Base-by-base conservation (phyloP, 2,797 vertebrate species). In the Acridotheres tristis region DNA sequence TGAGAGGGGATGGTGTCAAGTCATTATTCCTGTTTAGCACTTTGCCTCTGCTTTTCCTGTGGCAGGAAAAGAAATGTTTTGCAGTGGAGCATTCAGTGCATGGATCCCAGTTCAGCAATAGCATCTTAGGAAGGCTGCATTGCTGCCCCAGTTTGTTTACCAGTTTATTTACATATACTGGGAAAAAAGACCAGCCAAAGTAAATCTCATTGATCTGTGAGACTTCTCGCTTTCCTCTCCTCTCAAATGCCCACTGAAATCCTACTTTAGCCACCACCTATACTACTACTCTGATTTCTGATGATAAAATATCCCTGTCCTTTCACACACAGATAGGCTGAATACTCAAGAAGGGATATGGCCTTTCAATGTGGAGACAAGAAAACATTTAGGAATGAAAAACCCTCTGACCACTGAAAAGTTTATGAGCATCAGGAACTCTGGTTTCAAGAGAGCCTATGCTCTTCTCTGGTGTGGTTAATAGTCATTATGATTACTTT, bases 341-440 rank as follows among this genome's bases (percentile, higher is more conserved):
- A 79, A 27, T 27, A 18, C 4, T 16, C 4, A 1, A 32, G 40
- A 68, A 61, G 7, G 12, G 4, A 16, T 55, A 16, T 7, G n/a
- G 1, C 5, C 6, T 85, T 55, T 76, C 30, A 29, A 1, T 17
- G 3, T 29, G 7, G 16, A 68, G 19, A 54, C 0, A 1, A 36
- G 15, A 11, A 34, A 67, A 14, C 2, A 23, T 83, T 68, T 25
- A 74, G 27, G 17, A 74, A 74, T 10, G 9, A 32, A 11, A 81
- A 75, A 10, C 4, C 10, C 4, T 77, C 17, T 61, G 32, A 36
- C 10, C 8, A 45, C 26, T 69, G 63, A 72, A 89, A 67, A 45
- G 7, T 2, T 59, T 77, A 22, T 8, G 6, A 83, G 11, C 14
- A 6, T 30, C 15, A 84, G 29, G 34, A 75, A 6, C 8, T 87